phyloP scores from a whole-genome alignment of 2,113 vertebrate species.

The Ictalurus furcatus region DNA sequence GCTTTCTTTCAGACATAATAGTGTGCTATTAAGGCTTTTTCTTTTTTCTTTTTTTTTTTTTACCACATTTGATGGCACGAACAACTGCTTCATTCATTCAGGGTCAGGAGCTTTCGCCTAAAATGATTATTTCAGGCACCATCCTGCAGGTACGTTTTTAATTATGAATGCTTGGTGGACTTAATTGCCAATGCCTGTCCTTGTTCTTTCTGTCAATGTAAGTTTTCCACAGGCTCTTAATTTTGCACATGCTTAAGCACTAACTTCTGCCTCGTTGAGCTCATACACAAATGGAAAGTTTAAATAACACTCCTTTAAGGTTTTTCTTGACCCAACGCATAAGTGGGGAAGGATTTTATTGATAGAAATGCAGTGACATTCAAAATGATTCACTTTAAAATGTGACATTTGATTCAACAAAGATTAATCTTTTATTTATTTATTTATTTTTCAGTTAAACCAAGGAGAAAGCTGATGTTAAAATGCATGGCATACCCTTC shows the following conservation, averaged over 20 bases:
- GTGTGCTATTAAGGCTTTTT: not conserved
- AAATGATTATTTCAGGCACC: not conserved
- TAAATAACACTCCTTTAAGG: not conserved
- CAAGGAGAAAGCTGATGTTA: conserved; percentile 27
- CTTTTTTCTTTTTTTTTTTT: not conserved
- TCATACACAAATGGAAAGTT: conserved; percentile 5
- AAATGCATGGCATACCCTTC: conserved; percentile 32
- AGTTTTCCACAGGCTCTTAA: not conserved
- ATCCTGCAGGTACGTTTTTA: conserved; percentile 3
- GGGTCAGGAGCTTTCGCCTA: not conserved
- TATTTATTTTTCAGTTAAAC: not conserved
- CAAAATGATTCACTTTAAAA: not conserved
- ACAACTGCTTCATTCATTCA: conserved; percentile 15
- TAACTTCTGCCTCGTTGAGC: not conserved
- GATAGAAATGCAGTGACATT: conserved; percentile 26
- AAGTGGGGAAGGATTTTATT: not conserved
- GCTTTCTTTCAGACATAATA: conserved; percentile 16
- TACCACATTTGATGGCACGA: conserved; percentile 15
- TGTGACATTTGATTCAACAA: not conserved
- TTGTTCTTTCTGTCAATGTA: not conserved
- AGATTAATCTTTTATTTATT: not conserved
- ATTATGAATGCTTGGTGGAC: conserved; percentile 7
- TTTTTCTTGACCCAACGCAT: conserved; percentile 3
- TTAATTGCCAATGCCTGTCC: not conserved
- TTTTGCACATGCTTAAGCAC: conserved; percentile 5